Evolutionary conservation across 92 coral and sea anemone genomes (phyloP), one percentile per base, ranked within the genome.

Genomic region (Galaxea fascicularis): DNA sequence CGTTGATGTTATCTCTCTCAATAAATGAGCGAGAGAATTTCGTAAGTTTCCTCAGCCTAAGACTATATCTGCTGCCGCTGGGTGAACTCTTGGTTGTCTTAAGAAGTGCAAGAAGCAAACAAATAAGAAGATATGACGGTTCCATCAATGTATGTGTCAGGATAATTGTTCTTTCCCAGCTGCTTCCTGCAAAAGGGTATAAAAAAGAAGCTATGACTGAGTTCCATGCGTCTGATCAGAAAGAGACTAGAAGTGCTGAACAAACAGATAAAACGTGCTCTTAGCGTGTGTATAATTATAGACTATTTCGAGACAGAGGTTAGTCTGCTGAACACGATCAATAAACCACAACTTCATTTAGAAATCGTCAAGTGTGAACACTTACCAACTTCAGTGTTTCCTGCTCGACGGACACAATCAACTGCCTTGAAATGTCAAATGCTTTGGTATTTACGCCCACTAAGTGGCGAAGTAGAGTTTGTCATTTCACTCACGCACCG

Each of bases 401-500:
- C 59, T 45, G 78, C 22, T 22, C 75, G 59, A 57, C 59, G 53
- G 46, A 28, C 70, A 25, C 69, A 70, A 47, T 47, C 8, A 25
- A 82, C 62, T 82, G 77, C 70, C 29, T 70, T 41, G 71, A 70
- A 41, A 24, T 72, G 70, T 35, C 78, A 26, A 39, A 28, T 8
- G 68, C 78, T 25, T 22, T 58, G 86, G 86, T 68, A 82, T 71
- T 82, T 82, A 67, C 25, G 41, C 58, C 86, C 70, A 59, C 78
- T 39, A 24, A 41, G 78, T 10, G 15, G 46, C 70, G 12, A 25
- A 11, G 27, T 22, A 71, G 78, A 70, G 59, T 45, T 47, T 25
- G 86, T 30, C 86, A 82, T 82, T 35, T 82, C 86, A 82, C 78
- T 82, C 54, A 82, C 70, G 86, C 78, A 82, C 86, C 49, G 86